Conservation (phyloP, 2,113 vertebrate species). For the Malurus melanocephalus region DNA sequence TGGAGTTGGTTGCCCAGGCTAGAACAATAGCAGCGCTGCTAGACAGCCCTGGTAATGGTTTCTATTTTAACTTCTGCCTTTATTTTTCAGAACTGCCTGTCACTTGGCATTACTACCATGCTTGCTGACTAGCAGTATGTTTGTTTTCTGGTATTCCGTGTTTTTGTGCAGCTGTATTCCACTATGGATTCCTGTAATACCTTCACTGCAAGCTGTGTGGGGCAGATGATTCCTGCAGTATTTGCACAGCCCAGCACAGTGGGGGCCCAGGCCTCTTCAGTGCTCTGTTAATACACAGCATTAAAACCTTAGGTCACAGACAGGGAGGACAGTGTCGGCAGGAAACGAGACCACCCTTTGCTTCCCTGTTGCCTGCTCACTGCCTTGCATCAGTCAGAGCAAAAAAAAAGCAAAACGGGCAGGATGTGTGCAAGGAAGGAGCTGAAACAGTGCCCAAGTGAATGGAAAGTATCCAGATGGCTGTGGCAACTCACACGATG, state of each 20-base stretch:
- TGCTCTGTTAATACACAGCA: not conserved
- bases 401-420: not conserved
- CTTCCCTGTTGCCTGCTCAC: not conserved
- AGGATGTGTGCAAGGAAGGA: constrained; percentile 41
- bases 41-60: constrained; percentile 21
- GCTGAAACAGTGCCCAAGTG: constrained; percentile 42
- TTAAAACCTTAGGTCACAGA: not conserved
- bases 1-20: constrained; percentile 3
- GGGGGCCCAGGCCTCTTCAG: not conserved
- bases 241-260: not conserved
- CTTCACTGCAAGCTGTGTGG: not conserved
- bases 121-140: not conserved
- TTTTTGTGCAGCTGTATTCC: not conserved
- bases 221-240: not conserved
- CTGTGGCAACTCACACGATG: constrained; percentile 41
- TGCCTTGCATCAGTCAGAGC: not conserved
- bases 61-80: constrained; percentile 44
- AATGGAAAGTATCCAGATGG: constrained; percentile 59
- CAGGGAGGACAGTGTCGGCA: not conserved
- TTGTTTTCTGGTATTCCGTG: not conserved
- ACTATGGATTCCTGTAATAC: not conserved
- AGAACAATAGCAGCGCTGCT: constrained; percentile 24
- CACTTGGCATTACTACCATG: not conserved
- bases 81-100: constrained; percentile 23
- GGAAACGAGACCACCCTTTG: constrained; percentile 1